Evolutionary conservation across 2,797 vertebrate genomes (phyloP).

Genomic region (Ispidina lecontei): DNA sequence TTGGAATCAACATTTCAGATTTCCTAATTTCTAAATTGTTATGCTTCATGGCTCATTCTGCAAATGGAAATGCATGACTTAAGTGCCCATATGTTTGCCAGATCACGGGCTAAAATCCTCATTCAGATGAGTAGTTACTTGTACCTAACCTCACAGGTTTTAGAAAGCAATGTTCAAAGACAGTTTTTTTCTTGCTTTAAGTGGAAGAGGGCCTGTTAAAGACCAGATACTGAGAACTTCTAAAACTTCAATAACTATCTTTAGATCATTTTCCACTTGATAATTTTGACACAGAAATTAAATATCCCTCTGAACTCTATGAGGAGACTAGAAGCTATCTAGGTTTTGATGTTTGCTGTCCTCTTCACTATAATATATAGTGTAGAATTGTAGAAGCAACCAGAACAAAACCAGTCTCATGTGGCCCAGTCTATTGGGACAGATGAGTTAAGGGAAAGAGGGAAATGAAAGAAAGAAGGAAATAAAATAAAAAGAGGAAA

Average conservation of each 20-base stretch:
- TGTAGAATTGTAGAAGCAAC: neutral
- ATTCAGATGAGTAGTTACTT: neutral
- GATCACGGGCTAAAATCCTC: neutral
- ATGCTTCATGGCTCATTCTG: constrained; percentile 17
- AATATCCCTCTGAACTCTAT: neutral
- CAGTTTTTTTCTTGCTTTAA: neutral
- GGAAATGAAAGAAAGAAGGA: neutral
- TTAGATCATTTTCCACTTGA: neutral
- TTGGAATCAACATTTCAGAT: constrained; percentile 35
- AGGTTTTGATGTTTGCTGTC: neutral
- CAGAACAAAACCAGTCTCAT: neutral
- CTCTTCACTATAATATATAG: neutral
- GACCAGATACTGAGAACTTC: neutral
- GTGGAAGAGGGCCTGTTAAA: neutral
- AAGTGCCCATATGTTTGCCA: constrained; percentile 4
- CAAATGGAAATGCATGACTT: constrained; percentile 34
- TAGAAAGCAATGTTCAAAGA: neutral
- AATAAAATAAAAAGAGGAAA: neutral
- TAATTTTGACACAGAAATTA: neutral
- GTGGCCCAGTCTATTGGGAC: neutral
- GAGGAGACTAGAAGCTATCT: neutral
- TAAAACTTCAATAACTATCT: neutral
- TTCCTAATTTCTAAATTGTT: constrained; percentile 22
- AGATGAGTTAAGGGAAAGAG: neutral
- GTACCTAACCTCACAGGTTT: neutral